A percentile compares a stretch with the other conserved stretches of the same genome.
These are phyloP conservation scores for Montipora capricornis DNA, from an alignment of 64 coral and sea anemone genomes.

Conservation along the genomic window DNA sequence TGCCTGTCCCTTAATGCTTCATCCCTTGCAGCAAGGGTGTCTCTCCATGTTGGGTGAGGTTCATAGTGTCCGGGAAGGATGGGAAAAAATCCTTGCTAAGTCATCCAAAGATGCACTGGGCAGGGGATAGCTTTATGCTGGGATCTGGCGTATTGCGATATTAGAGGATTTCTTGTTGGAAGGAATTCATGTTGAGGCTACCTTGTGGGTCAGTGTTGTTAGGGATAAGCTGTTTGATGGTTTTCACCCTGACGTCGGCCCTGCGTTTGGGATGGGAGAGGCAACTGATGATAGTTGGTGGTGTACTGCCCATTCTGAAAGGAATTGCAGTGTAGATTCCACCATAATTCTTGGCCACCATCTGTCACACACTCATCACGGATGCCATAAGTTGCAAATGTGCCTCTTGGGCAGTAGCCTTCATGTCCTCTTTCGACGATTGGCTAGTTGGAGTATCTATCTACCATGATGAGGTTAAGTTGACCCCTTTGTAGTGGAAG, in stretches of 20 bases:
- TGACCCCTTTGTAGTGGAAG: slow-evolving; percentile 52
- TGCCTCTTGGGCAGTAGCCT: slow-evolving; percentile 5
- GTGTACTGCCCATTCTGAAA: not conserved
- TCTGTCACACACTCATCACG: slow-evolving; percentile 36
- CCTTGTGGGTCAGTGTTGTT: not conserved
- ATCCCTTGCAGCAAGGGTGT: slow-evolving; percentile 6
- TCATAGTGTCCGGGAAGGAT: not conserved
- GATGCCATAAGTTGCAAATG: slow-evolving; percentile 28
- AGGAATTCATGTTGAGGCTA: not conserved
- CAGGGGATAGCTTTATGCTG: not conserved
- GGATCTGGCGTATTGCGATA: not conserved
- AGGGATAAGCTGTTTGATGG: not conserved
- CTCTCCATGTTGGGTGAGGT: not conserved
- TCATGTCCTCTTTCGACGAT: slow-evolving; percentile 21
- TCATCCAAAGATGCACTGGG: not conserved
- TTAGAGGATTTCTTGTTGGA: not conserved
- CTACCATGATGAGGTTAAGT: slow-evolving; percentile 47
- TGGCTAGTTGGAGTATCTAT: slow-evolving; percentile 58
- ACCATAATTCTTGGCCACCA: slow-evolving; percentile 41
- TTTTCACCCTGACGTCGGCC: not conserved
- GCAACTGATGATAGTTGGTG: not conserved
- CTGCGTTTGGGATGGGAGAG: not conserved
- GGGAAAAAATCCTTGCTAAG: not conserved
- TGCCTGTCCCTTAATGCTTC: slow-evolving; percentile 27
- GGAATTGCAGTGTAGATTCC: not conserved